Base-by-base conservation (phyloP, 2,888 invertebrate species). In the Dendrolimus pini region DNA sequence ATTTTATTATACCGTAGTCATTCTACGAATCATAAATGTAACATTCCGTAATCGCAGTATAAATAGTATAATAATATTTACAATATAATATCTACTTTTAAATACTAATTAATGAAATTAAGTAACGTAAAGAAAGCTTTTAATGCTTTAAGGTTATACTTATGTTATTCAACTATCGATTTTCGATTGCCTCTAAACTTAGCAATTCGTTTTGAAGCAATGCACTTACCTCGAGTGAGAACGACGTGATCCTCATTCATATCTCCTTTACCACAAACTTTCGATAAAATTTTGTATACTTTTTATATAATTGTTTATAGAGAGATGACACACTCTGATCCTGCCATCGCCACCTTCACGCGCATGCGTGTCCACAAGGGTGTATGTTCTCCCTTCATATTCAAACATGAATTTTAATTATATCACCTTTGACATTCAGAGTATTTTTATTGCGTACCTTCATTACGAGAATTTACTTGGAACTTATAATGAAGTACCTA, bases 231-330 rank as follows among this genome's bases (percentile, higher is more conserved):
- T 96, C 95, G 91, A 95, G 92, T 86, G 95, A 94, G 89, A 95
- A 93, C 93, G 93, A 94, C 92, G 95, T 95, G 93, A 95, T 93
- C 96, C 94, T 95, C 96, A 96, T 96, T 96, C 96, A 96, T 96
- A 95, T 93, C 93, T 89, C 81, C 85, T 89, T 80, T 83, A 65
- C 78, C 74, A 72, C 88, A 80, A 77, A 78, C 78, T 72, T 65
- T 79, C 71, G 75, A 77, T 76, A 70, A 89, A 87, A 81, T 72
- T 76, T 65, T 72, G 69, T 72, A 75, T 63, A 68, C 65, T 65
- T 65, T 58, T 47, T 47, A 47, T 47, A 12, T 47, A 47, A 47
- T 47, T 47, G 47, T 47, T 47, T 47, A 47, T 47, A 47, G 47
- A 47, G 47, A 47, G 12, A 2, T 47, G 12, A 47, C 12, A 47